These are phyloP conservation scores for Semicossyphus pulcher DNA, from an alignment of 2,113 vertebrate species.

Conservation along the genomic window DNA sequence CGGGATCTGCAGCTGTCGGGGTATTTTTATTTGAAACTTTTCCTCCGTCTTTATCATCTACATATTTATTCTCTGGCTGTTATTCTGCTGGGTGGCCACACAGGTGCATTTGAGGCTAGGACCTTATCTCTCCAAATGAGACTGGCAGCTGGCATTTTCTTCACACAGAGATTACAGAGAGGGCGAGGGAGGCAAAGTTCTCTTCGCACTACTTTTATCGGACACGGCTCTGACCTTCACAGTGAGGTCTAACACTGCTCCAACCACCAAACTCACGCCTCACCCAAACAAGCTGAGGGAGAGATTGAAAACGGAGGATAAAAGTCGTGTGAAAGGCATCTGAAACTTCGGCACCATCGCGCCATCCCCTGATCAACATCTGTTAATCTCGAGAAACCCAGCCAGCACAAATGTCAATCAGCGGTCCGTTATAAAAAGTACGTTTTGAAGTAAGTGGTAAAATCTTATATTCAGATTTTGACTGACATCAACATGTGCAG, in stretches of 20 bases:
- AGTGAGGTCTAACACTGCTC: constrained; percentile 20
- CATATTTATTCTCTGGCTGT: constrained; percentile 48
- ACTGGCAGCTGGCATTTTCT: constrained; percentile 72
- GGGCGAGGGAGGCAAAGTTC: constrained; percentile 47
- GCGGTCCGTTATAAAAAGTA: neutral
- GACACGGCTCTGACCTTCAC: constrained; percentile 71
- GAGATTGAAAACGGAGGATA: constrained; percentile 52
- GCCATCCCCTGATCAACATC: neutral
- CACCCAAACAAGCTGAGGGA: constrained; percentile 48
- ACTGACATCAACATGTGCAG: too few relatives aligned
- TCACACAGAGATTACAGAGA: constrained; percentile 63
- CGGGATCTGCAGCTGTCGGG: constrained; percentile 28
- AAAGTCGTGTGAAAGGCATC: constrained; percentile 57
- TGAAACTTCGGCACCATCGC: constrained; percentile 19
- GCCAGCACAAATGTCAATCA: constrained; percentile 25
- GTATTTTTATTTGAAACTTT: constrained; percentile 37
- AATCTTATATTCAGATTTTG: neutral
- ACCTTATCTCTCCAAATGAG: constrained; percentile 74
- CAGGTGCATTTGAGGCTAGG: constrained; percentile 44
- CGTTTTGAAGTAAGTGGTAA: neutral
- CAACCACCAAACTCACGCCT: constrained; percentile 41
- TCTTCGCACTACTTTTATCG: constrained; percentile 64
- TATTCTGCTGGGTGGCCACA: constrained; percentile 52
- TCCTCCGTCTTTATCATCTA: constrained; percentile 45
- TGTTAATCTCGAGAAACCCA: constrained; percentile 1